These are phyloP conservation scores for Hymenochirus boettgeri DNA, from an alignment of 2,113 vertebrate genomes.

Conservation along the genomic window DNA sequence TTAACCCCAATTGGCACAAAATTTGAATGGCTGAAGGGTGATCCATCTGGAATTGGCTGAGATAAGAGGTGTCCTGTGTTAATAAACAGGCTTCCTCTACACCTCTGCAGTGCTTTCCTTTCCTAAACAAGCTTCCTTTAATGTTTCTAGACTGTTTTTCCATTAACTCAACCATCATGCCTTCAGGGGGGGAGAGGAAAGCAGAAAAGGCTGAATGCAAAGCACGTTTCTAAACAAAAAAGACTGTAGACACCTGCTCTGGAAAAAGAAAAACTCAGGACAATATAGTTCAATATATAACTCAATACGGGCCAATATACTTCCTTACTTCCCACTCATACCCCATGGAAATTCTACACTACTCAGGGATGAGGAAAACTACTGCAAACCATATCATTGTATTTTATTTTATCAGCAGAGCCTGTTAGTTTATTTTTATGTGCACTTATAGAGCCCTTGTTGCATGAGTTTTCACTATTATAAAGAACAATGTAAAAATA, in stretches of 20 bases:
- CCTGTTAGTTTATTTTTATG: too few species aligned
- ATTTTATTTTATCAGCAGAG: too few species aligned
- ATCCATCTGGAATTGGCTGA: constrained; percentile 78
- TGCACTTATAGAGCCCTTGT: too few species aligned
- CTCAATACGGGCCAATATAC: constrained; percentile 41
- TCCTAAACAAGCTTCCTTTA: constrained; percentile 90
- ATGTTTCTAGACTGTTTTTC: constrained; percentile 88
- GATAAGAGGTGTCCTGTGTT: constrained; percentile 92
- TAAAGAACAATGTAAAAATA: too few species aligned
- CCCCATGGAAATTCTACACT: constrained; percentile 58
- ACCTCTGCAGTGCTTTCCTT: constrained; percentile 89
- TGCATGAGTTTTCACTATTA: too few species aligned
- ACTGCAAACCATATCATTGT: too few species aligned
- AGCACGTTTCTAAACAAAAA: constrained; percentile 51
- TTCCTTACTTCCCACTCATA: constrained; percentile 56
- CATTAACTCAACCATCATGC: constrained; percentile 78
- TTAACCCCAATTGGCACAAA: constrained; percentile 66
- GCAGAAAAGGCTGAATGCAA: constrained; percentile 17
- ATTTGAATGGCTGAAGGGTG: constrained; percentile 64
- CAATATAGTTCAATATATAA: constrained; percentile 55
- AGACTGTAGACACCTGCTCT: constrained; percentile 76
- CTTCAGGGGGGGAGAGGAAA: constrained; percentile 57
- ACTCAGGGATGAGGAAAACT: too few species aligned
- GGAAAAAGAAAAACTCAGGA: constrained; percentile 59
- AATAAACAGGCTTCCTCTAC: constrained; percentile 89